A percentile compares a stretch with the other conserved stretches of the same genome.
phyloP scores from a whole-genome alignment of 2,888 invertebrate species.

The Osmoderma eremita region DNA sequence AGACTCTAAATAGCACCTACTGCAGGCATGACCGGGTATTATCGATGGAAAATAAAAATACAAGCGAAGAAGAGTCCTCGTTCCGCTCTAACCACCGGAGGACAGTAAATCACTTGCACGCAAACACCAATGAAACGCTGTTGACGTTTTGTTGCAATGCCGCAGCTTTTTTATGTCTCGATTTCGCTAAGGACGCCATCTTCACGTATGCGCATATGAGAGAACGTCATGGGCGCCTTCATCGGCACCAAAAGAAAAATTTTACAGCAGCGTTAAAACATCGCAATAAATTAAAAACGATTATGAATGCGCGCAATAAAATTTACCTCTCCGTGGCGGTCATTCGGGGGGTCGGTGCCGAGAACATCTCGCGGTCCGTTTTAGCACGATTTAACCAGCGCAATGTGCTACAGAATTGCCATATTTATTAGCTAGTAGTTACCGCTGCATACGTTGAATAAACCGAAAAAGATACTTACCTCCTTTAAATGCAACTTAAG shows the following conservation, averaged over 20 bases:
- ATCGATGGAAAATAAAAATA: conserved; percentile 6
- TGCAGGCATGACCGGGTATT: conserved; percentile 17
- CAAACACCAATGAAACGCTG: conserved; percentile 34
- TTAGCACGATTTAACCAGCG: conserved; percentile 45
- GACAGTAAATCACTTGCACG: conserved; percentile 30
- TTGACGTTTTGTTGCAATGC: conserved; percentile 22
- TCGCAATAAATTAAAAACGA: conserved; percentile 48
- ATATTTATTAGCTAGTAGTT: conserved; percentile 41
- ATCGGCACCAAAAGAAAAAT: conserved; percentile 30
- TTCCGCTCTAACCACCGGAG: conserved; percentile 16
- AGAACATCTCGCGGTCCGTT: conserved; percentile 39
- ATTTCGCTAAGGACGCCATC: conserved; percentile 7
- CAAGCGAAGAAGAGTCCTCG: neutral
- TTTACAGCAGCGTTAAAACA: conserved; percentile 46
- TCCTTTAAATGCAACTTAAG: conserved; percentile 8
- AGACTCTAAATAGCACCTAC: conserved; percentile 31
- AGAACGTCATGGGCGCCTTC: neutral
- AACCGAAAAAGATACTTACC: neutral
- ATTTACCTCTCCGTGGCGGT: conserved; percentile 44
- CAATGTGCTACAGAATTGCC: conserved; percentile 39
- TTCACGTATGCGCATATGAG: neutral
- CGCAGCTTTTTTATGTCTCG: conserved; percentile 6
- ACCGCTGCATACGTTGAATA: conserved; percentile 17
- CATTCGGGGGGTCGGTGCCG: conserved; percentile 41
- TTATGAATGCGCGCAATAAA: conserved; percentile 48